Base-by-base conservation (phyloP, 2,888 invertebrate species). In the Stegana nigrithorax region DNA sequence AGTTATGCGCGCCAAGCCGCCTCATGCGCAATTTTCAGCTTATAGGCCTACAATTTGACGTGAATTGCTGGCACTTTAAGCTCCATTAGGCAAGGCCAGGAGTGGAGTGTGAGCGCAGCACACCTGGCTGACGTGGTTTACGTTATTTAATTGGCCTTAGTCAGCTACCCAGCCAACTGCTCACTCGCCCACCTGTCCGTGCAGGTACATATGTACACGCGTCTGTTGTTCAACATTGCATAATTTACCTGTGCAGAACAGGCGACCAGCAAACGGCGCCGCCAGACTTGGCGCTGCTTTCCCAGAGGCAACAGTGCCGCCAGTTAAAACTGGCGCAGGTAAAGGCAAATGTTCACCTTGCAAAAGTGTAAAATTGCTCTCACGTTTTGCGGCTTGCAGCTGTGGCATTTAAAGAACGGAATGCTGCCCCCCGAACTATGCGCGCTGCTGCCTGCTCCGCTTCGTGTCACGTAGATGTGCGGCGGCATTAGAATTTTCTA, bases 201-300 rank as follows among this genome's bases (percentile, higher is more conserved):
- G 60, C 10, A 67, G 72, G 71, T 67, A 69, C 26, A 65, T 68
- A 74, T 71, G 63, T 64, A 62, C 39, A 39, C 39, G 61, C 60
- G 56, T 36, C 62, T 71, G 64, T 71, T 68, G 74, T 69, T 81
- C 80, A 80, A 78, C 83, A 83, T 83, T 84, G 83, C 83, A 84
- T 83, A 83, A 84, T 83, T 83, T 84, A 84, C 84, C 84, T 84
- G 84, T 73, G 73, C 70, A 58, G 72, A 84, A 74, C 81, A 81
- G 84, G 84, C 69, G 67, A 65, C 8, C 84, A 84, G 83, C 62
- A 73, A 75, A 63, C 76, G 63, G 14, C 26, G 59, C 63, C 64
- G 73, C 73, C 36, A 50, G 5, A 65, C 67, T 67, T 53, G 26
- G 45, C 60, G 63, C 68, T 63, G 63, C 42, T 32, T 50, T 73